Evolutionary conservation across 2,888 invertebrate species (phyloP), one percentile per base, ranked within the genome.

Genomic region (Zaprionus bogoriensis): DNA sequence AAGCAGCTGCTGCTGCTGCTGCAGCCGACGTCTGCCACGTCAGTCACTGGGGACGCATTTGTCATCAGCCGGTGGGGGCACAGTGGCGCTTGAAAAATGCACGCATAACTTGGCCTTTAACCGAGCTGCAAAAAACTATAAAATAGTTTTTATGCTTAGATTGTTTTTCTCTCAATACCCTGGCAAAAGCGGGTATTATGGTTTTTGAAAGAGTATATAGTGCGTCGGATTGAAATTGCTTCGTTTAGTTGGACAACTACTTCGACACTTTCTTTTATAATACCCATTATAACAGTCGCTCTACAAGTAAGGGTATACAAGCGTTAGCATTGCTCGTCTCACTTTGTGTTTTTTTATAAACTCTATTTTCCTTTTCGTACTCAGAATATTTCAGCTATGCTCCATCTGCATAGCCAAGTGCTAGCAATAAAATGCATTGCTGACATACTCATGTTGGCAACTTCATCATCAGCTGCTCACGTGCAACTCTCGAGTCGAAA

Each of bases 101-200:
- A 75, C 76, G 82, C 82, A 75, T 85, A 81, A 82, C 82, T 80
- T 75, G 55, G 38, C 61, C 60, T 67, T 70, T 66, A 80, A 84
- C 62, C 62, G 75, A 71, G 84, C 62, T 53, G 65, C 58, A 71
- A 81, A 73, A 66, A 68, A 58, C 39, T 23, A 57, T 62, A 52
- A 58, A 75, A 69, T 68, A 65, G 61, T 69, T 71, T 54, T 48
- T 44, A 68, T 46, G 68, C 48, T 58, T 48, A 50, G 64, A 67
- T 62, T 72, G 45, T 39, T 52, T 10, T 42, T 44, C 20, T 41
- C 22, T 20, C 12, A 36, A 36, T 36, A 36, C 32, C 32, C 6
- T 41, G 5, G 41, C 14, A 17, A 14, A 3, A 36, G 4, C 32
- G 14, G 17, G 32, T 17, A 14, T 36, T 17, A 7, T 9, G 32